These are phyloP conservation scores for Lateolabrax maculatus DNA, from an alignment of 2,797 vertebrate species.

Conservation along the genomic window DNA sequence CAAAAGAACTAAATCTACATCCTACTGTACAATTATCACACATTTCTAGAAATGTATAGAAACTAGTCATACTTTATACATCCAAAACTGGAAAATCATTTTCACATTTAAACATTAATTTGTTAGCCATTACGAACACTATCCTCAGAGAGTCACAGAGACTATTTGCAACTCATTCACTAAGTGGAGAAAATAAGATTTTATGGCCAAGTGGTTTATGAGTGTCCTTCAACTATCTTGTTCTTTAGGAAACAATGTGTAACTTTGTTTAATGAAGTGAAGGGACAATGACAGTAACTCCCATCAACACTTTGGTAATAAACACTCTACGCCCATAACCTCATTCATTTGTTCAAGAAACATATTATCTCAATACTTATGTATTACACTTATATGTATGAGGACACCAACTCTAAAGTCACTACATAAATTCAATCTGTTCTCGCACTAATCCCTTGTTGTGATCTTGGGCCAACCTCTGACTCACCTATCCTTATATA, in stretches of 20 bases:
- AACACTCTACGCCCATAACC: neutral
- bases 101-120: neutral
- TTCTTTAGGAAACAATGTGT: neutral
- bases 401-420: neutral
- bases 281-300: neutral
- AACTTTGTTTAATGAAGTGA: neutral
- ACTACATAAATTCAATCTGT: neutral
- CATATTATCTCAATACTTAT: neutral
- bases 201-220: neutral
- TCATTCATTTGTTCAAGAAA: neutral
- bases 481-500: conserved; percentile 8
- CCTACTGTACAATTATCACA: too few species aligned
- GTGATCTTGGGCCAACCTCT: neutral
- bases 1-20: too few species aligned
- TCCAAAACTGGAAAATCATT: neutral
- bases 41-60: neutral
- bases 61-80: neutral
- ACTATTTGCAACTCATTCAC: neutral
- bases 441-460: neutral
- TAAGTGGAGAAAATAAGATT: neutral
- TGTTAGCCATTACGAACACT: neutral
- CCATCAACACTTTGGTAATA: neutral
- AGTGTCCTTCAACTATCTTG: neutral
- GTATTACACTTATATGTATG: too few species aligned
- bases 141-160: neutral